phyloP scores from a whole-genome alignment of 1,140 invertebrate species.

The Sitophilus oryzae region DNA sequence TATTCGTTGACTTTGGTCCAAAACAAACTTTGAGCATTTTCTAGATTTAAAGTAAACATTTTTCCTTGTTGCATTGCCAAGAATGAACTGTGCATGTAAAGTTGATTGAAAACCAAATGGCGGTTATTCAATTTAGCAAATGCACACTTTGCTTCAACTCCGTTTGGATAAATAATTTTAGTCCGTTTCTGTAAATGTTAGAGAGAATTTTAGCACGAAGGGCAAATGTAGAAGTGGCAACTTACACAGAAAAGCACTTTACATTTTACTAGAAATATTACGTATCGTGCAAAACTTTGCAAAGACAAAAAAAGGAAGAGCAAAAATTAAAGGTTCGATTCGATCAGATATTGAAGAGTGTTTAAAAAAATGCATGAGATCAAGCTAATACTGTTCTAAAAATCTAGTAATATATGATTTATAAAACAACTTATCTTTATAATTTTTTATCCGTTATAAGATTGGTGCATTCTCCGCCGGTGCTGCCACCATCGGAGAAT shows the following conservation, averaged over 20 bases:
- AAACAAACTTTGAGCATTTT: no score
- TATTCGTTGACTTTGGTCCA: no score
- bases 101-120: constrained; percentile 5
- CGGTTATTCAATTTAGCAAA: not conserved
- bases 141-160: not conserved
- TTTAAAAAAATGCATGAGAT: not conserved
- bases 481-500: not conserved
- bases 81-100: no score
- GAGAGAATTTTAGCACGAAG: constrained; percentile 9
- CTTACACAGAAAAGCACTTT: constrained; percentile 14
- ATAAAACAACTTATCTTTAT: no score
- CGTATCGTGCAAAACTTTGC: constrained; percentile 3
- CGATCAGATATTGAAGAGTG: not conserved
- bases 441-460: no score
- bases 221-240: constrained; percentile 6
- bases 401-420: not conserved
- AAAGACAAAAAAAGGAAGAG: constrained; percentile 8
- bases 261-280: constrained; percentile 11
- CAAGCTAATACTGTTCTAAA: not conserved
- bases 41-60: no score
- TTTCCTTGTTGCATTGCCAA: no score
- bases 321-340: not conserved
- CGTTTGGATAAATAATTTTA: constrained; percentile 7
- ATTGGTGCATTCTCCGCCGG: not conserved
- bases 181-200: constrained; percentile 15